These are phyloP conservation scores for Pilophorus perplexus DNA, from an alignment of 2,888 invertebrate genomes.

Conservation along the genomic window DNA sequence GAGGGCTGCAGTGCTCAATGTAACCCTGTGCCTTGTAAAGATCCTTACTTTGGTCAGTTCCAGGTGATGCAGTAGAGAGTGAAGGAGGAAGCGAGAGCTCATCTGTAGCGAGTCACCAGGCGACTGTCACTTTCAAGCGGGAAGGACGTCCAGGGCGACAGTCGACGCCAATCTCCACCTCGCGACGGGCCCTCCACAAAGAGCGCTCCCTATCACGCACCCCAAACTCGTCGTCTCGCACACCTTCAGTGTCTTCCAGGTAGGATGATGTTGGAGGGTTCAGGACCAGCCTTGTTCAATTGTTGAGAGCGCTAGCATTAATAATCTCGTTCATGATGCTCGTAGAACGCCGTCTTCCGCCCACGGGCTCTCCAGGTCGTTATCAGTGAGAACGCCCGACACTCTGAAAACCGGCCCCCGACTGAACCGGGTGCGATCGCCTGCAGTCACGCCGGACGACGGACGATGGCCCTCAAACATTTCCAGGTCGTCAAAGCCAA, in stretches of 20 bases:
- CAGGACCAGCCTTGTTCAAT: too few relatives aligned
- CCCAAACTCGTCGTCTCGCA: too few relatives aligned
- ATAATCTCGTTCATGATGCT: too few relatives aligned
- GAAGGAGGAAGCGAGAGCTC: constrained; percentile 40
- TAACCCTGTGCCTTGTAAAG: too few relatives aligned
- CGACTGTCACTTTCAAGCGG: constrained; percentile 21
- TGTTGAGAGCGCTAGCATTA: too few relatives aligned
- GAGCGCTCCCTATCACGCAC: constrained; percentile 30
- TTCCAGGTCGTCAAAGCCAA: constrained; percentile 31
- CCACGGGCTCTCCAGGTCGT: constrained; percentile 53
- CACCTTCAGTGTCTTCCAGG: constrained; percentile 6
- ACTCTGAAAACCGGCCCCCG: constrained; percentile 15
- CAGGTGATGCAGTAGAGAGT: constrained; percentile 37
- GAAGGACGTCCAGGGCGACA: constrained; percentile 7
- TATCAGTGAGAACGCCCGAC: constrained; percentile 54
- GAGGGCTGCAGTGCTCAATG: too few relatives aligned
- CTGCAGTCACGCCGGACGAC: constrained; percentile 56
- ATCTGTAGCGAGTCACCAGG: constrained; percentile 22
- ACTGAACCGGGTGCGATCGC: constrained; percentile 29
- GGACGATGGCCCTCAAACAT: constrained; percentile 65
- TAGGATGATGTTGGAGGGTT: too few relatives aligned
- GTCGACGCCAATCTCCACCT: not conserved
- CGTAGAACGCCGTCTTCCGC: too few relatives aligned
- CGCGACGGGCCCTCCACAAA: constrained; percentile 23
- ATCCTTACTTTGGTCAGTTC: too few relatives aligned